Evolutionary conservation across 2,113 vertebrate species (phyloP).

Genomic region (Marcusenius ussheri): DNA sequence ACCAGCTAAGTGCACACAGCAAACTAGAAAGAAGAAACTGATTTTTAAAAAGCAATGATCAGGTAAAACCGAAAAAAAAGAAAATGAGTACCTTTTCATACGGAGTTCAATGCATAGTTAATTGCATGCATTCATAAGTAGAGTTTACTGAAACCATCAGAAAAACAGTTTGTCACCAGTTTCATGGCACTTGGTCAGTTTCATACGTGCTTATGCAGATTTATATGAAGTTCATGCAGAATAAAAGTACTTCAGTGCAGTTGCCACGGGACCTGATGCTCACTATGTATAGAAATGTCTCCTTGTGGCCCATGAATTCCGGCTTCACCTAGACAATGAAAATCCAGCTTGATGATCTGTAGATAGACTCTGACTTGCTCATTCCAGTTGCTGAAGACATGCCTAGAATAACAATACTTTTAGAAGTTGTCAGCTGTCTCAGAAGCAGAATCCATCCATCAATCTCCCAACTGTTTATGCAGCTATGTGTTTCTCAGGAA

Average conservation of each 20-base stretch:
- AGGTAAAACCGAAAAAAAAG: not conserved
- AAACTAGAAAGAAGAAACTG: not conserved
- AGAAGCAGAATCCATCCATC: not conserved
- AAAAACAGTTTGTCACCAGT: not conserved
- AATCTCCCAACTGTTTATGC: not conserved
- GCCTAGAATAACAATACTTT: not conserved
- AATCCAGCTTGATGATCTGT: not conserved
- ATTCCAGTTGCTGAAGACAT: not conserved
- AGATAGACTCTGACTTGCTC: not conserved
- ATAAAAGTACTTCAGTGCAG: not conserved
- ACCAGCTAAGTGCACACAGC: not conserved
- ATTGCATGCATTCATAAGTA: not conserved
- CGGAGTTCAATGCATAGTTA: not conserved
- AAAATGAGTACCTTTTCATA: not conserved
- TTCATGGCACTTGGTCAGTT: not conserved
- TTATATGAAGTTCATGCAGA: not conserved
- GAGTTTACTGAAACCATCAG: not conserved
- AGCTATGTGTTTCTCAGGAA: not conserved
- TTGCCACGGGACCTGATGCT: not conserved
- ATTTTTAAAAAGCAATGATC: not conserved
- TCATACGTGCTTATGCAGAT: not conserved
- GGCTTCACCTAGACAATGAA: not conserved
- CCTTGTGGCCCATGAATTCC: not conserved
- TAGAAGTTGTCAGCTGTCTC: not conserved
- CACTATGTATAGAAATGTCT: not conserved